phyloP scores from a whole-genome alignment of 2,888 invertebrate genomes.

The Thymelicus acteon region DNA sequence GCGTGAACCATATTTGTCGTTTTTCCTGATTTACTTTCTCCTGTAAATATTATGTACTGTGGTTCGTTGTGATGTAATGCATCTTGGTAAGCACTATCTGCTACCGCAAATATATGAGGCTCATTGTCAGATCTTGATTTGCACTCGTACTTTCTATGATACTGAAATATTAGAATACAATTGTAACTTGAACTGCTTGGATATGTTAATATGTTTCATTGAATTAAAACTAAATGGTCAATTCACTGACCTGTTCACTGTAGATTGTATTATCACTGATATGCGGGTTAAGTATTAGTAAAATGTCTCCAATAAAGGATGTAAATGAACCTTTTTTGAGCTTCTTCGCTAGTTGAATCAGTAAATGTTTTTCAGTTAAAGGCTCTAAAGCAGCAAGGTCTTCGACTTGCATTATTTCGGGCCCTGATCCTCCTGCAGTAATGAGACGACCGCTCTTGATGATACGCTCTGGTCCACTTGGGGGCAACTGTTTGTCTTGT shows the following conservation, averaged over 20 bases:
- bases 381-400: constrained; percentile 92
- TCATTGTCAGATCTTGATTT: constrained; percentile 95
- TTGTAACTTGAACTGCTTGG: neutral
- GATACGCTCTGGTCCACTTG: constrained; percentile 75
- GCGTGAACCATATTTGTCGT: constrained; percentile 92
- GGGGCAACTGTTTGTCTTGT: constrained; percentile 64
- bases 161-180: constrained; percentile 78
- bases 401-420: constrained; percentile 91
- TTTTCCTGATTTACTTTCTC: constrained; percentile 96
- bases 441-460: constrained; percentile 78
- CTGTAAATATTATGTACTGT: constrained; percentile 94
- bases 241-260: constrained; percentile 85
- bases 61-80: constrained; percentile 94
- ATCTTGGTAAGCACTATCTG: constrained; percentile 95
- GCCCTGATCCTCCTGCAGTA: constrained; percentile 80
- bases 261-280: constrained; percentile 88
- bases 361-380: constrained; percentile 89
- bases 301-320: constrained; percentile 92
- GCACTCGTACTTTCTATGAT: constrained; percentile 91
- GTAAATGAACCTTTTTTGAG: constrained; percentile 88
- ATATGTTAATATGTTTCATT: neutral
- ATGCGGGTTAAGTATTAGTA: constrained; percentile 92
- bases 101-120: constrained; percentile 95
- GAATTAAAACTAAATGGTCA: neutral
- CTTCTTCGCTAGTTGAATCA: constrained; percentile 88